Percentiles rank a stretch among this genome's conserved stretches.
Evolutionary conservation across 2,888 invertebrate species (phyloP).

Genomic region (Uloborus plumipes): DNA sequence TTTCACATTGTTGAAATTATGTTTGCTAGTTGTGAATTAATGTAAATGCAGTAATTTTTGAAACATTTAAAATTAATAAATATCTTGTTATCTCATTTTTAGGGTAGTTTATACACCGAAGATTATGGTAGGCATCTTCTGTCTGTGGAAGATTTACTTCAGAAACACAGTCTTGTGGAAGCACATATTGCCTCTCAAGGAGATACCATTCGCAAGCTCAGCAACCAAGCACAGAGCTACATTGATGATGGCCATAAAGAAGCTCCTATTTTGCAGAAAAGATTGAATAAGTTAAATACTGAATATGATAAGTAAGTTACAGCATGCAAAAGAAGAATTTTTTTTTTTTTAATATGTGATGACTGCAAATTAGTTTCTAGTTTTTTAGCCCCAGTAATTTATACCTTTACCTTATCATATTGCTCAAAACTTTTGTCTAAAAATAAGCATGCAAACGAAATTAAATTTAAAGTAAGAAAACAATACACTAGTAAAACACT

Average conservation of each 20-base stretch:
- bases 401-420: too few species aligned
- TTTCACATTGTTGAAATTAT: too few species aligned
- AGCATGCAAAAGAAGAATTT: too few species aligned
- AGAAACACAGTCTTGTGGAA: slow-evolving; percentile 93
- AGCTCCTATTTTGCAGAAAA: slow-evolving; percentile 78
- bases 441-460: too few species aligned
- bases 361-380: too few species aligned
- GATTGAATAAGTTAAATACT: slow-evolving; percentile 81
- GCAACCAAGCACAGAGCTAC: slow-evolving; percentile 72
- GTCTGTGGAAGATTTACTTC: slow-evolving; percentile 93
- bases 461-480: too few species aligned
- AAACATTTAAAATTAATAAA: background rate
- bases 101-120: slow-evolving; percentile 82
- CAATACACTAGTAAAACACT: too few species aligned
- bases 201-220: slow-evolving; percentile 83
- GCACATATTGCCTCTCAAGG: slow-evolving; percentile 90
- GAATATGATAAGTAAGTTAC: slow-evolving; percentile 80
- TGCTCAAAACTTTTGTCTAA: too few species aligned
- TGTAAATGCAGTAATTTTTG: background rate
- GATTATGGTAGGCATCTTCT: slow-evolving; percentile 94
- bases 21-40: too few species aligned
- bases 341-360: too few species aligned
- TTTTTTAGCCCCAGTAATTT: too few species aligned
- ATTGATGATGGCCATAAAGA: slow-evolving; percentile 76
- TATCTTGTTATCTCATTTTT: slow-evolving; percentile 30